These are phyloP conservation scores for Chrysodeixis includens DNA, from an alignment of 2,888 invertebrate species.

Conservation along the genomic window DNA sequence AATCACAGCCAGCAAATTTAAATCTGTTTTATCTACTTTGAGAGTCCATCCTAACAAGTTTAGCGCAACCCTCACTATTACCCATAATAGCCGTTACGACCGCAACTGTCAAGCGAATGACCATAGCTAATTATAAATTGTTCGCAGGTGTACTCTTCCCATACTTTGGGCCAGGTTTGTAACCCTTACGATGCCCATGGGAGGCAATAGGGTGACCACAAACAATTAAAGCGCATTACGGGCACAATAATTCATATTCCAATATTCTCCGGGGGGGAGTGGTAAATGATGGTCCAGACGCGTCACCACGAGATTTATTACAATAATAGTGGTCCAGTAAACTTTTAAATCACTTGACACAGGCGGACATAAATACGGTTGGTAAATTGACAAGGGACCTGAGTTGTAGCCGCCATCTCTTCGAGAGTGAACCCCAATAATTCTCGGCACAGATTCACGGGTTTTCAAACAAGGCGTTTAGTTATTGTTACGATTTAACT, in stretches of 20 bases:
- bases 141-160: slow-evolving; percentile 45
- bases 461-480: slow-evolving; percentile 76
- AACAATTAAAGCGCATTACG: slow-evolving; percentile 7
- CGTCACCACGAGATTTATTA: slow-evolving; percentile 40
- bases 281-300: slow-evolving; percentile 2
- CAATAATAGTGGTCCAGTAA: slow-evolving; percentile 49
- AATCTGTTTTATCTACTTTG: not conserved
- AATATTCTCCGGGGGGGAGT: slow-evolving; percentile 14
- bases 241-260: slow-evolving; percentile 28
- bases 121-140: slow-evolving; percentile 14
- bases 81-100: slow-evolving; percentile 25
- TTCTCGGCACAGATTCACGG: slow-evolving; percentile 76
- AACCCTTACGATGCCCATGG: slow-evolving; percentile 26
- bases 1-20: not conserved
- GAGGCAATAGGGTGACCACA: slow-evolving; percentile 14
- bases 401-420: slow-evolving; percentile 79
- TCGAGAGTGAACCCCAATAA: slow-evolving; percentile 79
- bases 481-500: slow-evolving; percentile 65
- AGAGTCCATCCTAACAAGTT: not conserved
- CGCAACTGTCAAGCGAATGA: slow-evolving; percentile 23
- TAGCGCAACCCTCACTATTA: not conserved
- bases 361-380: slow-evolving; percentile 60
- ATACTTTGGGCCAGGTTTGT: slow-evolving; percentile 28
- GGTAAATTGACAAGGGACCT: slow-evolving; percentile 80
- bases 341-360: slow-evolving; percentile 60